Evolutionary conservation across 1,140 invertebrate species (phyloP).

Genomic region (Contarinia nasturtii): DNA sequence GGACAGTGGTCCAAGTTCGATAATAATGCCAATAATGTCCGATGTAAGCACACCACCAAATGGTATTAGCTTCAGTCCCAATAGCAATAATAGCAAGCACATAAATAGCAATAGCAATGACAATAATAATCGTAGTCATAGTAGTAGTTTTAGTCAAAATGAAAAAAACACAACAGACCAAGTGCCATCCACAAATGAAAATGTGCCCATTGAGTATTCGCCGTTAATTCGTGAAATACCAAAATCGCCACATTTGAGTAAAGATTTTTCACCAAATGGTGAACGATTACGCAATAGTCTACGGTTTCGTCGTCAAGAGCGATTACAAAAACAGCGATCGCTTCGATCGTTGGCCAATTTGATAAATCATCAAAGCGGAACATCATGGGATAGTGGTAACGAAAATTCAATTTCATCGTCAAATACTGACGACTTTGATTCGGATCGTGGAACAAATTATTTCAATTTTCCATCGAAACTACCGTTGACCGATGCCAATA

Average conservation of each 20-base stretch:
- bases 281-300: constrained; percentile 20
- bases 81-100: too few species aligned
- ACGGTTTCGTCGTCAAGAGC: constrained; percentile 16
- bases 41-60: too few species aligned
- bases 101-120: too few species aligned
- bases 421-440: too few species aligned
- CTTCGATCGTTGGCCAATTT: too few species aligned
- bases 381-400: not conserved
- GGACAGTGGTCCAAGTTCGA: too few species aligned
- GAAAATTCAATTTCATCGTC: not conserved
- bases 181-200: not conserved
- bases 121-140: not conserved
- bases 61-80: too few species aligned
- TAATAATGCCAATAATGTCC: not conserved
- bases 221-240: constrained; percentile 15
- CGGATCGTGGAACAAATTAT: too few species aligned
- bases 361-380: not conserved
- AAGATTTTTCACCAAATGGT: constrained; percentile 22
- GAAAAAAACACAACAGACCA: not conserved
- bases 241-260: constrained; percentile 21
- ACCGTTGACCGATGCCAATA: too few species aligned
- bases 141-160: not conserved
- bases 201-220: not conserved
- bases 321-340: constrained; percentile 11
- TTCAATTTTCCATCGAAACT: too few species aligned